Conservation (phyloP, 2,888 invertebrate species). For the Pilophorus perplexus region DNA sequence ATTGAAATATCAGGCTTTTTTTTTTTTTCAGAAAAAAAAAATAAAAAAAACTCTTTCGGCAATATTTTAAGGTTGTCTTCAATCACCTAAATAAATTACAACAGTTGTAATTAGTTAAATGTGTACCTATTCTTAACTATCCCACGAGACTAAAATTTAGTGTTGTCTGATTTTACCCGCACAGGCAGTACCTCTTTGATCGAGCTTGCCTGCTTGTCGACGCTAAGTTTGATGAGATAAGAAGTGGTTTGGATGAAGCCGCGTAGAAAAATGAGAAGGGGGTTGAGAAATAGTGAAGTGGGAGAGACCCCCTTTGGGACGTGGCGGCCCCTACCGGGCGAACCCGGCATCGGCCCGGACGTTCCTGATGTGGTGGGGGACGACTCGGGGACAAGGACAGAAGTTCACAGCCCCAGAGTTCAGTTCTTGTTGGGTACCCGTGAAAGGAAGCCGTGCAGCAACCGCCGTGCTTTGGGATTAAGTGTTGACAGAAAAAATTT, state of each 20-base stretch:
- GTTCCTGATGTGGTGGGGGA: conserved; percentile 4
- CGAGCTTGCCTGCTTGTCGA: too few relatives aligned
- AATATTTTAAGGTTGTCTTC: too few relatives aligned
- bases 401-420: conserved; percentile 37
- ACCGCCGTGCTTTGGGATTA: conserved; percentile 37
- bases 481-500: conserved; percentile 41
- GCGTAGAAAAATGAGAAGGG: conserved; percentile 31
- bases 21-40: too few relatives aligned
- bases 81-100: too few relatives aligned
- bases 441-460: conserved; percentile 17
- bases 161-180: too few relatives aligned
- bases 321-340: conserved; percentile 30
- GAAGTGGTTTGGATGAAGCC: conserved; percentile 18
- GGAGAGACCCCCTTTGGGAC: conserved; percentile 8
- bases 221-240: too few relatives aligned
- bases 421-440: conserved; percentile 34
- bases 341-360: conserved; percentile 3
- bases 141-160: too few relatives aligned
- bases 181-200: too few relatives aligned
- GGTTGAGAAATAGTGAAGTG: not conserved
- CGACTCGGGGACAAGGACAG: conserved; percentile 40
- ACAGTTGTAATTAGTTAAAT: too few relatives aligned
- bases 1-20: too few relatives aligned
- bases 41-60: too few relatives aligned
- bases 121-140: too few relatives aligned